These are phyloP conservation scores for Eupsilia transversa DNA, from an alignment of 2,888 invertebrate species.

Conservation along the genomic window DNA sequence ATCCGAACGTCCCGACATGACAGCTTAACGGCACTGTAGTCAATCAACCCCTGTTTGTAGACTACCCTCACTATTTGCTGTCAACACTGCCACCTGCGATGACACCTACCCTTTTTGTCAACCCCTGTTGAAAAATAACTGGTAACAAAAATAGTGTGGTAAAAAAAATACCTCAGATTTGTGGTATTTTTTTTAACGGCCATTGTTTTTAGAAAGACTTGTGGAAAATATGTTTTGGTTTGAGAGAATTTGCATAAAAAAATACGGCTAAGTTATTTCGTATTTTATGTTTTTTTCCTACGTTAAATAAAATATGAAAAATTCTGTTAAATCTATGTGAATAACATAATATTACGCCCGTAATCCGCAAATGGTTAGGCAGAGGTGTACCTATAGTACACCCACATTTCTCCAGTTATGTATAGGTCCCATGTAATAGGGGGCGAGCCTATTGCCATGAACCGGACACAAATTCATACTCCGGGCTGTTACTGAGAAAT, in stretches of 20 bases:
- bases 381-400: too few relatives aligned
- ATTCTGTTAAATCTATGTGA: not conserved
- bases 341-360: too few relatives aligned
- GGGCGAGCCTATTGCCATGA: too few relatives aligned
- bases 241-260: too few relatives aligned
- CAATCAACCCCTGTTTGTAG: constrained; percentile 51
- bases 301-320: not conserved
- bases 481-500: too few relatives aligned
- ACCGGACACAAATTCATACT: too few relatives aligned
- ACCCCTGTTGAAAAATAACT: constrained; percentile 17
- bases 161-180: not conserved
- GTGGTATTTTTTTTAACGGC: constrained; percentile 3
- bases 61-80: constrained; percentile 58
- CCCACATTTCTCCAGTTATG: too few relatives aligned
- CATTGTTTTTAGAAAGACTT: not conserved
- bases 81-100: constrained; percentile 60
- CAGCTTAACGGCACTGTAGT: constrained; percentile 44
- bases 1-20: constrained; percentile 17
- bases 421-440: too few relatives aligned
- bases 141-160: not conserved
- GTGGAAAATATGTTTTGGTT: not conserved
- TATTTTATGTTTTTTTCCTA: not conserved
- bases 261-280: not conserved
- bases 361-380: too few relatives aligned
- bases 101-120: constrained; percentile 54